Evolutionary conservation across 2,888 invertebrate species (phyloP).

Genomic region (Mesochorus sp.): DNA sequence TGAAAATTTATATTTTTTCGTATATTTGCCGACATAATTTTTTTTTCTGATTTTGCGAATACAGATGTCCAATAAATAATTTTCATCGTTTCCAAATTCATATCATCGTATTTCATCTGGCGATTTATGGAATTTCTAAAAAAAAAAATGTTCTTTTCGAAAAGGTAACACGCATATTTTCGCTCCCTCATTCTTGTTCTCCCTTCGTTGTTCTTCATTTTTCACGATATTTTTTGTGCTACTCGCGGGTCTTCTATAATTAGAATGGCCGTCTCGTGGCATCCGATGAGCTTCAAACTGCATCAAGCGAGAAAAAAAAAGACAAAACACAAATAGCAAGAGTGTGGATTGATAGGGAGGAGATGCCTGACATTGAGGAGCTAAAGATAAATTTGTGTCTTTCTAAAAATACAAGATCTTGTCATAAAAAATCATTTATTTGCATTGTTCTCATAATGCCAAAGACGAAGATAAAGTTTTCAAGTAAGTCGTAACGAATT

Average conservation of each 20-base stretch:
- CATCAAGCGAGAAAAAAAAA: constrained; percentile 30
- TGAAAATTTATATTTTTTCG: too few species aligned
- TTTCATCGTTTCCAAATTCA: too few species aligned
- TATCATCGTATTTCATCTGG: too few species aligned
- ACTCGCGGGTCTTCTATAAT: constrained; percentile 37
- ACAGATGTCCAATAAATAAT: too few species aligned
- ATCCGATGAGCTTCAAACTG: constrained; percentile 34
- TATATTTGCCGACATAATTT: too few species aligned
- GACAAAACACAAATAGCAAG: neutral
- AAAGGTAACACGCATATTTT: constrained; percentile 25
- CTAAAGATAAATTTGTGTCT: constrained; percentile 32
- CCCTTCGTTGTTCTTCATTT: neutral
- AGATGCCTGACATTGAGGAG: constrained; percentile 51
- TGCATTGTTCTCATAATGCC: neutral
- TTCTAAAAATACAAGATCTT: constrained; percentile 40
- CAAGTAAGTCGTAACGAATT: too few species aligned
- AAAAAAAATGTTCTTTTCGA: neutral
- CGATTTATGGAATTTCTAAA: too few species aligned
- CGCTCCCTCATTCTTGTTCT: neutral
- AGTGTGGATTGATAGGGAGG: constrained; percentile 24
- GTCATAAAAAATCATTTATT: neutral
- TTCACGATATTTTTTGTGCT: constrained; percentile 13
- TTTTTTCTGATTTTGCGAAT: too few species aligned
- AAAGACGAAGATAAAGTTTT: too few species aligned
- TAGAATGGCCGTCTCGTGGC: constrained; percentile 39